A percentile compares a stretch with the other conserved stretches of the same genome.
Conservation (phyloP, 2,113 vertebrate genomes). For the Chionis minor region DNA sequence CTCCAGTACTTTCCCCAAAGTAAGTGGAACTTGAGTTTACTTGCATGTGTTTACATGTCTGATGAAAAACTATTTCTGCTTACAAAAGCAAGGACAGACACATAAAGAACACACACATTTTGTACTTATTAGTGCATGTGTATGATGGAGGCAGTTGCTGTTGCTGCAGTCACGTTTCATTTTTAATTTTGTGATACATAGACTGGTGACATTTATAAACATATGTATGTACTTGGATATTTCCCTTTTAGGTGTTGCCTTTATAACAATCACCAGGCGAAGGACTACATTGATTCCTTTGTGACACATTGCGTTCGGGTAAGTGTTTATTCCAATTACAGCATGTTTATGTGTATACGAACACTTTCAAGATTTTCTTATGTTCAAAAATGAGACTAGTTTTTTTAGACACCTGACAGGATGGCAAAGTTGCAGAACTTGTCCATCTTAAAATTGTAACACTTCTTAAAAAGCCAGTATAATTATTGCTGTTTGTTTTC, state of each 20-base stretch:
- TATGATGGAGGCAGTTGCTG: not conserved
- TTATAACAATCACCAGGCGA: constrained; percentile 97
- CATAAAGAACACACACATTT: not conserved
- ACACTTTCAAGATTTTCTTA: not conserved
- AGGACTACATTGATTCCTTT: constrained; percentile 98
- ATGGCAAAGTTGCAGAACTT: not conserved
- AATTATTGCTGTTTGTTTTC: not conserved
- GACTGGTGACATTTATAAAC: not conserved
- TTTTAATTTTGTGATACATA: not conserved
- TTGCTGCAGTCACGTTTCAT: not conserved
- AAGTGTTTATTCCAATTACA: constrained; percentile 33
- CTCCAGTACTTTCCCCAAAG: constrained; percentile 96
- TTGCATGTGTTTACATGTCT: not conserved
- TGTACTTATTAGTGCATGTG: not conserved
- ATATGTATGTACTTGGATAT: not conserved
- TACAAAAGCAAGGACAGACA: not conserved
- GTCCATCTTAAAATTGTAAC: not conserved
- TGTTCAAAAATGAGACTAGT: not conserved
- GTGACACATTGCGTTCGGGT: constrained; percentile 97
- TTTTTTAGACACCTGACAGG: not conserved
- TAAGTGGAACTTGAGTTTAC: constrained; percentile 73
- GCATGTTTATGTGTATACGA: not conserved
- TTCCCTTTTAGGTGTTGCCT: constrained; percentile 87
- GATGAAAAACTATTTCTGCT: not conserved
- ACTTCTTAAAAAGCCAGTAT: not conserved